These are phyloP conservation scores for Nyctibius bracteatus DNA, from an alignment of 2,113 vertebrate species.

Conservation along the genomic window DNA sequence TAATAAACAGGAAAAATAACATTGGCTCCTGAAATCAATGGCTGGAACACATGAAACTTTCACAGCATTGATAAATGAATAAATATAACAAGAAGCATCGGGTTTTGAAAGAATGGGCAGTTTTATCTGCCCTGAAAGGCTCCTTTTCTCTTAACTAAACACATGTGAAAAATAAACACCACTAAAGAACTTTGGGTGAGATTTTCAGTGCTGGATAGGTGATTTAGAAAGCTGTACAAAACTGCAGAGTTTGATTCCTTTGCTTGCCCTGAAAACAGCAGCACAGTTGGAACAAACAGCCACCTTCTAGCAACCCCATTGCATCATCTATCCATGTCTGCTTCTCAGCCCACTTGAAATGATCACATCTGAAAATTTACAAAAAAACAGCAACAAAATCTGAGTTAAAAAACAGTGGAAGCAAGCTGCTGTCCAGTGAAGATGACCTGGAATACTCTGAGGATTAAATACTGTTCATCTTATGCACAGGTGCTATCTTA, in stretches of 20 bases:
- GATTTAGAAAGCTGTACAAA: background rate
- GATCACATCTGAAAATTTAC: background rate
- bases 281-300: background rate
- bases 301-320: background rate
- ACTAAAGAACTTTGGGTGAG: background rate
- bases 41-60: constrained; percentile 68
- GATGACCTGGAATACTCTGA: background rate
- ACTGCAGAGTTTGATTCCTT: background rate
- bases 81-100: constrained; percentile 71
- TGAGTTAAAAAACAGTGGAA: constrained; percentile 12
- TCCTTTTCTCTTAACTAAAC: constrained; percentile 61
- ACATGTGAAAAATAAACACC: background rate
- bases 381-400: background rate
- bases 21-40: constrained; percentile 77
- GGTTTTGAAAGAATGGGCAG: constrained; percentile 66
- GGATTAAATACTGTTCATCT: background rate
- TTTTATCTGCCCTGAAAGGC: constrained; percentile 64
- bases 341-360: background rate
- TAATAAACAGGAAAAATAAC: constrained; percentile 86
- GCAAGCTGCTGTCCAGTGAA: background rate
- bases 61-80: constrained; percentile 74
- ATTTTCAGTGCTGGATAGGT: background rate
- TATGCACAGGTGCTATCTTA: background rate
- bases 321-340: background rate
- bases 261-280: background rate